Percentiles rank a stretch among this genome's conserved stretches.
Conservation (phyloP, 2,113 vertebrate species). For the Lophochroa leadbeateri region DNA sequence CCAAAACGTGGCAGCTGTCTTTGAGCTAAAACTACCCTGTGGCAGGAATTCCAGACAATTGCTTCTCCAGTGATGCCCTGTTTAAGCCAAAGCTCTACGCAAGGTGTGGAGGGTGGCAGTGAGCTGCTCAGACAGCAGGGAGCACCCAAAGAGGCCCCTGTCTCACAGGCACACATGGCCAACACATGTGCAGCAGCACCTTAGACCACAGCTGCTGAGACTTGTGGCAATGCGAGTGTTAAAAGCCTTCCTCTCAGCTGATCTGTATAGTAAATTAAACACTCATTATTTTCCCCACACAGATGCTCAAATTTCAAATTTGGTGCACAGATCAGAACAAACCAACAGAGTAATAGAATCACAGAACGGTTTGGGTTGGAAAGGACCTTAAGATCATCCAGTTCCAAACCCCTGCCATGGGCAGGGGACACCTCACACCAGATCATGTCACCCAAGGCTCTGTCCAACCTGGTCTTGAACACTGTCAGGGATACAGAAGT, state of each 20-base stretch:
- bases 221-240: not conserved
- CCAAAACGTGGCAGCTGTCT: not conserved
- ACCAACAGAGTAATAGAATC: not conserved
- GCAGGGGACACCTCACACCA: not conserved
- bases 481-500: not conserved
- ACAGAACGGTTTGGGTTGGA: not conserved
- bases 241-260: not conserved
- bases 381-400: not conserved
- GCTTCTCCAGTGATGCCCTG: not conserved
- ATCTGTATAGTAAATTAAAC: accelerated
- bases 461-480: not conserved
- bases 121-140: not conserved
- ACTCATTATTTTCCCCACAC: not conserved
- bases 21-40: not conserved
- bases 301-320: not conserved
- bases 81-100: not conserved
- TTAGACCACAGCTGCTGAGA: not conserved
- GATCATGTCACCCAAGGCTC: not conserved
- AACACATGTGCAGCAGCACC: not conserved
- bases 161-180: not conserved
- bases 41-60: not conserved
- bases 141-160: accelerated
- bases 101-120: not conserved
- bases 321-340: not conserved
- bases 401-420: not conserved